phyloP scores from a whole-genome alignment of 2,113 vertebrate genomes.

The Asarcornis scutulata region DNA sequence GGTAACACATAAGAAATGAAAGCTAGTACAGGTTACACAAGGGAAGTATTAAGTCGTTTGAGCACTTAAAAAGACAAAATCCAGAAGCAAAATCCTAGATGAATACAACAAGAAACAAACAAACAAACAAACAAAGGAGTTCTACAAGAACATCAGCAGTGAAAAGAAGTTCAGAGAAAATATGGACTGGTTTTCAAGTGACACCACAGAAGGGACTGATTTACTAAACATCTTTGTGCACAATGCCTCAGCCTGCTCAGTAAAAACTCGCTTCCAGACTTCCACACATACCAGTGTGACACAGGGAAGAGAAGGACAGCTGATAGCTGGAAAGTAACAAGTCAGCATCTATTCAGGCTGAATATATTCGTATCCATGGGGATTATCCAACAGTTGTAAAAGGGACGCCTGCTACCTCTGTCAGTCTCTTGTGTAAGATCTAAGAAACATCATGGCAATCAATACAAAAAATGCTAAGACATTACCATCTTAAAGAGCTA shows the following conservation, averaged over 20 bases:
- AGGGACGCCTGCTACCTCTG: not conserved
- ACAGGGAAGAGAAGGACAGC: not conserved
- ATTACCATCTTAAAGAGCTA: not conserved
- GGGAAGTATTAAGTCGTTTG: not conserved
- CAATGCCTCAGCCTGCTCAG: not conserved
- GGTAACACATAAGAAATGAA: not conserved
- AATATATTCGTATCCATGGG: not conserved
- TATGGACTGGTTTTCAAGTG: not conserved
- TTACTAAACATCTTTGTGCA: not conserved
- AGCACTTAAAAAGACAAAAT: not conserved
- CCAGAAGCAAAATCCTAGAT: not conserved
- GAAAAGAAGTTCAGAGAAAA: not conserved
- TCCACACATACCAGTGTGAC: fast-evolving
- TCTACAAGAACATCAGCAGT: not conserved
- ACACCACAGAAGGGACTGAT: not conserved
- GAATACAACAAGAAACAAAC: not conserved
- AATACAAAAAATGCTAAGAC: not conserved
- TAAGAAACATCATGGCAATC: not conserved
- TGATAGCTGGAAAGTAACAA: not conserved
- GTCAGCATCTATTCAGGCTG: not conserved
- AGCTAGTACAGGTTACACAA: not conserved
- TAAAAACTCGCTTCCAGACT: not conserved
- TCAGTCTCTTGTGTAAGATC: not conserved
- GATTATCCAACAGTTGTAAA: not conserved
- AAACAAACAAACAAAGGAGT: not conserved